These are phyloP conservation scores for zebrafish (Danio rerio) DNA, from an alignment of 2,113 vertebrate species.

Conservation along the genomic window GRCz12tu NC_133181.1:35454001-35454500, in stretches of 20 bases:
- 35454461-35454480: background rate
- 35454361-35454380: constrained; percentile 25
- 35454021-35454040: constrained; percentile 57
- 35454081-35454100: constrained; percentile 58
- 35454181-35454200: constrained; percentile 65
- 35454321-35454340: background rate
- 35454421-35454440: constrained; percentile 11
- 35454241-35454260: constrained; percentile 14
- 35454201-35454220: constrained; percentile 24
- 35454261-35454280: constrained; percentile 13
- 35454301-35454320: background rate
- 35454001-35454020: constrained; percentile 49
- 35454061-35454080: constrained; percentile 44
- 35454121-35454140: constrained; percentile 60
- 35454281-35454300: constrained; percentile 5
- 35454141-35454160: constrained; percentile 50
- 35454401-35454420: background rate
- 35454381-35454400: background rate
- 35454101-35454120: constrained; percentile 55
- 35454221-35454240: constrained; percentile 7
- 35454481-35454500: too few species aligned
- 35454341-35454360: constrained; percentile 17
- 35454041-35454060: constrained; percentile 53
- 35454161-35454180: constrained; percentile 69
- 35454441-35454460: background rate